Conservation (phyloP, 2,888 invertebrate species). For the Electrophaes corylata region DNA sequence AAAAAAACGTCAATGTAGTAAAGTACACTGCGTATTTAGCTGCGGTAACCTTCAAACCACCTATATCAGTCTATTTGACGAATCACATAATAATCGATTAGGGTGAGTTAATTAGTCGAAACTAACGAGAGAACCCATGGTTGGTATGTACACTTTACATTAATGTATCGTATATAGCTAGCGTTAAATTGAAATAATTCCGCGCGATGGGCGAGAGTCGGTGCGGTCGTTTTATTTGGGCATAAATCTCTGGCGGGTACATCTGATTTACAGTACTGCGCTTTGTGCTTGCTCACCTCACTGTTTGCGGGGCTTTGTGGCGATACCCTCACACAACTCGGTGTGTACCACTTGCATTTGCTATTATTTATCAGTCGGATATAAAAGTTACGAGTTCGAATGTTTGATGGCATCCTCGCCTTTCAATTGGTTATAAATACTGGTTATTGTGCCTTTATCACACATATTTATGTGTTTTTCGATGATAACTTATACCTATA, state of each 20-base stretch:
- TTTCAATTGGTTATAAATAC: constrained; percentile 27
- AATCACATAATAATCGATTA: constrained; percentile 50
- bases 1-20: background rate
- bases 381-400: constrained; percentile 24
- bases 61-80: constrained; percentile 35
- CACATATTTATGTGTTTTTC: background rate
- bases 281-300: constrained; percentile 63
- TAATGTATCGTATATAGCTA: constrained; percentile 61
- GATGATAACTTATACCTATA: too few species aligned
- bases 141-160: constrained; percentile 54
- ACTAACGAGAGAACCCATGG: constrained; percentile 55
- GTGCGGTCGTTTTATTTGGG: constrained; percentile 71
- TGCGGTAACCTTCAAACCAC: constrained; percentile 21
- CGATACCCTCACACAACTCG: constrained; percentile 52
- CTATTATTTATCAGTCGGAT: constrained; percentile 34
- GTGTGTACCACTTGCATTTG: constrained; percentile 48
- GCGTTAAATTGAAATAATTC: constrained; percentile 78
- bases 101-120: constrained; percentile 59
- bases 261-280: constrained; percentile 75
- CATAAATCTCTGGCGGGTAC: constrained; percentile 70
- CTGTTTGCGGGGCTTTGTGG: constrained; percentile 61
- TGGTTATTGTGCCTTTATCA: constrained; percentile 17
- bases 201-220: constrained; percentile 57
- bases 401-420: constrained; percentile 25
- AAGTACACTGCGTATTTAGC: constrained; percentile 9